Evolutionary conservation across 1,140 invertebrate genomes (phyloP), one percentile per base, ranked within the genome.

Genomic region (Periplaneta americana): DNA sequence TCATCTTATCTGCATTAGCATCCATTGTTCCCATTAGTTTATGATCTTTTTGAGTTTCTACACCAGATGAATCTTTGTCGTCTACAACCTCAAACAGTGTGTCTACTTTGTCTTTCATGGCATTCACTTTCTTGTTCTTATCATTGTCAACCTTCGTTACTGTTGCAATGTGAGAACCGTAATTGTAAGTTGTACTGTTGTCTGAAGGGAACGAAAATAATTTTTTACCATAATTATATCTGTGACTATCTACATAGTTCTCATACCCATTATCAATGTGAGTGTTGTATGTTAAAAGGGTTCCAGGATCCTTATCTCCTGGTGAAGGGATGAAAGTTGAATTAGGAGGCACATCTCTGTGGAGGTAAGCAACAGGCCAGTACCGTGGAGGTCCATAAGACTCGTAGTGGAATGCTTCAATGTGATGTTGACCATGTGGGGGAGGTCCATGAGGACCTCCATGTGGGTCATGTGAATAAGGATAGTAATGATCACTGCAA

Each of bases 401-500:
- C 13, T 78, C 36, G 8, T 75, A 34, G 18, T 28, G 66, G 15
- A 34, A 57, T 15, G 57, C 34, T 74, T 66, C 80, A 15, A 36
- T 32, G n/a, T 74, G 31, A 33, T n/a, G 33, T n/a, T n/a, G 48
- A 6, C 28, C 22, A n/a, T 5, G 22, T 0, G 10, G 32, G 18
- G 32, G 15, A 17, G 79, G 79, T 32, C 79, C 22, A 2, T 22
- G 22, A 34, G 32, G 48, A 17, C 81, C 81, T 39, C 75, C 81
- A 33, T 66, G 31, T 37, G 39, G 31, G 17, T 34, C 22, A 22
- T 75, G 36, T 18, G 85, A 82, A 84, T 91, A 90, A 0, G 95
- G 94, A 84, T 91, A 95, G 85, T 96, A 96, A 37, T 92, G 91
- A 83, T 96, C 95, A 84, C 93, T 95, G 85, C 95, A 96, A 32